Base-by-base conservation (phyloP, 2,888 invertebrate genomes). In the Incurvaria masculella region DNA sequence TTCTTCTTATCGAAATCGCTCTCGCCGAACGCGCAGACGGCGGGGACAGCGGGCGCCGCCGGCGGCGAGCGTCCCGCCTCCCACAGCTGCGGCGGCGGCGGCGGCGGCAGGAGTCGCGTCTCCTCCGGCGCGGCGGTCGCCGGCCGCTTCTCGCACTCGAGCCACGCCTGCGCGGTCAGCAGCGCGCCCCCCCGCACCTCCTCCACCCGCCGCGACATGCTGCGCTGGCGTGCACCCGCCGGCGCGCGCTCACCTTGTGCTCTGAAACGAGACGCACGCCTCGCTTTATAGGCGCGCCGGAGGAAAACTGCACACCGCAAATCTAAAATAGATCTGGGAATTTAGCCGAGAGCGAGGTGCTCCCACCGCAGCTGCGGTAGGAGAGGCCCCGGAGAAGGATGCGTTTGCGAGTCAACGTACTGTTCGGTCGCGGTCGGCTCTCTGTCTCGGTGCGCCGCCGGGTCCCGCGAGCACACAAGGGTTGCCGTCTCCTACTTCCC, bases 1-100 rank as follows among this genome's bases (percentile, higher is more conserved):
- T 63, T 71, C 42, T 67, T 59, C 51, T 65, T 70, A 53, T 71
- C 68, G 48, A 66, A 68, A 46, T 65, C 68, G 8, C 65, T 63
- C 51, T 72, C 70, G 16, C 55, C 53, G 45, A 52, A 55, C n/a
- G 51, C 47, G 41, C 57, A 58, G 41, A 10, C 33, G 14, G 11
- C n/a, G 20, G 2, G 1, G 5, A 17, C 21, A 40, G 52, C 50
- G 2, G 56, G 47, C 46, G 61, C 63, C 17, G 50, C 47, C 17
- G 54, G 53, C 45, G 60, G 45, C 1, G 56, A 50, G 57, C 0
- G 59, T 23, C 60, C 59, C n/a, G 53, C 52, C 46, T 64, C 60
- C 43, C 58, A 60, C 16, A 52, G 55, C 18, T 33, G 14, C 21
- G n/a, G 23, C 20, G 18, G 19, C 27, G n/a, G 42, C 14, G 20